These are phyloP conservation scores for Euthynnus affinis DNA, from an alignment of 2,797 vertebrate genomes.

Conservation along the genomic window DNA sequence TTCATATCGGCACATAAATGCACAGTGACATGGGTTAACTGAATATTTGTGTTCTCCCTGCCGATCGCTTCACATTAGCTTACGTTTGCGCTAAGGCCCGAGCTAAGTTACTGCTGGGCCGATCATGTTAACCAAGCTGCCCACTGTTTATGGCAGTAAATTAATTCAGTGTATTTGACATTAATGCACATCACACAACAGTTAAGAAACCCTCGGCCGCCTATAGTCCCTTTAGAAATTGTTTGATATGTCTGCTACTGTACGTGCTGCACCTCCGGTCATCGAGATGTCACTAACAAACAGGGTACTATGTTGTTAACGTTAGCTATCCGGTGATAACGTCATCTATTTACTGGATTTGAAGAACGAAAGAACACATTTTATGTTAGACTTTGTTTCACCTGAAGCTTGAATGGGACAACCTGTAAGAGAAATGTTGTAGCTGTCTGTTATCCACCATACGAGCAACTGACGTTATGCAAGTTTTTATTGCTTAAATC, in stretches of 20 bases:
- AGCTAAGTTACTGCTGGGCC: slow-evolving; percentile 56
- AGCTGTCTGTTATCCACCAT: not conserved
- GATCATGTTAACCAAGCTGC: slow-evolving; percentile 42
- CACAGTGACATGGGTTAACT: not conserved
- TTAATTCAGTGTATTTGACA: not conserved
- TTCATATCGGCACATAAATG: not conserved
- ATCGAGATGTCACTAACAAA: slow-evolving; percentile 33
- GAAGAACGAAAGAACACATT: not conserved
- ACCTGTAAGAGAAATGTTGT: not conserved
- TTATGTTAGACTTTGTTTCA: not conserved
- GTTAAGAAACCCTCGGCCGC: not conserved
- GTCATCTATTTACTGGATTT: not conserved
- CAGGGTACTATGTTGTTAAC: slow-evolving; percentile 19
- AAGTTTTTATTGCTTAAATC: not conserved
- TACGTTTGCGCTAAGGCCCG: slow-evolving; percentile 64
- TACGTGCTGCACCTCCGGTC: slow-evolving; percentile 10
- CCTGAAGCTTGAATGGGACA: not conserved
- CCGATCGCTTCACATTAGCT: slow-evolving; percentile 35
- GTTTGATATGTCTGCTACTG: not conserved
- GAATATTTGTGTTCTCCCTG: not conserved
- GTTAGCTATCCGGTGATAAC: not conserved
- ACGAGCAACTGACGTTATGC: not conserved
- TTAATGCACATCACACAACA: not conserved
- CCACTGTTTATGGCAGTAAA: not conserved
- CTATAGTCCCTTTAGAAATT: not conserved